Evolutionary conservation across 2,113 vertebrate species (phyloP).

Genomic region (Caloenas nicobarica): DNA sequence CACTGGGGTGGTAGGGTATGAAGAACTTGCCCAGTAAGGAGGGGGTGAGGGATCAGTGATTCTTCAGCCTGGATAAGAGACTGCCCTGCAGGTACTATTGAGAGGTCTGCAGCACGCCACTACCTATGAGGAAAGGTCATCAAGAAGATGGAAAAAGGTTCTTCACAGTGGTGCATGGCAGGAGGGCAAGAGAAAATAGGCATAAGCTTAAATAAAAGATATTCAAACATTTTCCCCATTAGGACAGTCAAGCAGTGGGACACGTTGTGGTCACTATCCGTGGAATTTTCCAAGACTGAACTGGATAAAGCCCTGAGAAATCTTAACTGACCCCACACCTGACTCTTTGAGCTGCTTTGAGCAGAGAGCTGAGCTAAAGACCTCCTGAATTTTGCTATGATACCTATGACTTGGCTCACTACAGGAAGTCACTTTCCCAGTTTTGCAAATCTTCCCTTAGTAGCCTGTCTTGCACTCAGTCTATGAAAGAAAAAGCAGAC

Average conservation of each 20-base stretch:
- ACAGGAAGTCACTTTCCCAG: not conserved
- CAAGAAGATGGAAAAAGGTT: not conserved
- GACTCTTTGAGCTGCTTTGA: not conserved
- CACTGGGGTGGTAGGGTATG: not conserved
- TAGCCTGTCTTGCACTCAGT: not conserved
- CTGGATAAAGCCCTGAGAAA: not conserved
- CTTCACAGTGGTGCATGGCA: not conserved
- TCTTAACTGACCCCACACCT: not conserved
- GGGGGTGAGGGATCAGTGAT: not conserved
- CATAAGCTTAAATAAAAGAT: not conserved
- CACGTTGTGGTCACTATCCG: not conserved
- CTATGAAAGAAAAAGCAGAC: not conserved
- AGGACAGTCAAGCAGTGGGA: not conserved
- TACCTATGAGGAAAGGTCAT: not conserved
- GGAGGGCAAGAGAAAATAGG: not conserved
- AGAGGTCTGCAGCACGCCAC: not conserved
- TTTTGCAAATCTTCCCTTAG: not conserved
- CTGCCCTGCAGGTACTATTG: not conserved
- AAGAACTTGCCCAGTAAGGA: not conserved
- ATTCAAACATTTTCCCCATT: not conserved
- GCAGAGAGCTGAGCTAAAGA: not conserved
- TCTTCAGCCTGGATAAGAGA: not conserved
- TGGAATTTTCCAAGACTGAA: not conserved
- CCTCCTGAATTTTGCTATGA: not conserved
- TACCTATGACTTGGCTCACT: not conserved